Base-by-base conservation (phyloP, 2,797 vertebrate genomes). In the Rhinoraja longicauda region DNA sequence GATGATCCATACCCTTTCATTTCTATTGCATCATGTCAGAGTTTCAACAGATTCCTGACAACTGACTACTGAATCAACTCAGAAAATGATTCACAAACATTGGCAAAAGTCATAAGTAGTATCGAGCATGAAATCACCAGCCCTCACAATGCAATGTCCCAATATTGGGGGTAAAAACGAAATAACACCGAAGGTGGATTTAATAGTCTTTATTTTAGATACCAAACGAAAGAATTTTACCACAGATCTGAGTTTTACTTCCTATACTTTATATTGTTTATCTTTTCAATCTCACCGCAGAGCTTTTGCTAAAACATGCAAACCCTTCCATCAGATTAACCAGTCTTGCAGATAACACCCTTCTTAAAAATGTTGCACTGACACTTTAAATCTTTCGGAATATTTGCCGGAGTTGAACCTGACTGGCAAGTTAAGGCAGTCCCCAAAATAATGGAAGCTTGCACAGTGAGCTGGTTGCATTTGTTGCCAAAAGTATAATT, bases 281-380 rank as follows among this genome's bases (percentile, higher is more conserved):
- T 95, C 94, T 93, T 9, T 93, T 95, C 93, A 95, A 94, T 95
- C 95, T 95, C 94, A 95, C 95, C 95, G 95, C 95, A 97, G 94
- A 97, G 97, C 96, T 97, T 97, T 96, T 96, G 96, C 96, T 96
- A 97, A 97, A 97, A 97, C 97, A 97, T 97, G 97, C 97, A 96
- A 95, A 96, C 96, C 96, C 70, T 97, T 97, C 97, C 96, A 96
- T 97, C 97, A 97, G 97, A 97, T 97, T 96, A 96, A 97, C 96
- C 96, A 95, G 95, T 95, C 96, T 93, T 95, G 95, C 96, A 95
- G 97, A 95, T 93, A 95, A 96, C 96, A 96, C 94, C 93, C 94
- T 94, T 94, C 94, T 95, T 95, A 94, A 94, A 95, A 88, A 88
- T 88, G 29, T 88, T 67, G 29, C 29, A 19, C 32, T 86, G 57